Conservation (phyloP, 2,888 invertebrate species). For the Taphrorychus bicolor region DNA sequence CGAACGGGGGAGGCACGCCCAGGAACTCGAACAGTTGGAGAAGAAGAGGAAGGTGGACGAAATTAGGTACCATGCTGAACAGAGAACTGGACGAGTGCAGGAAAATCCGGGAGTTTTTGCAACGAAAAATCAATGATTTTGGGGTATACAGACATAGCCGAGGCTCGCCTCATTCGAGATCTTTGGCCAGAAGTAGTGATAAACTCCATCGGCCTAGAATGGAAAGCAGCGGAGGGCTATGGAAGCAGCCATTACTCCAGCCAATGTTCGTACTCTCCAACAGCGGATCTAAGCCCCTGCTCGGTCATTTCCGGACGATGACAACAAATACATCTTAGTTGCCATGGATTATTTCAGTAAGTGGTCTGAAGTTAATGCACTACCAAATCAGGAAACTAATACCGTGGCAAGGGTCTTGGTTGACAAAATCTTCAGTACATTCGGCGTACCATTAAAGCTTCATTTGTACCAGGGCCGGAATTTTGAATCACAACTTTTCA, state of each 20-base stretch:
- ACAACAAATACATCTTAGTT: no score
- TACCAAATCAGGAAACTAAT: no score
- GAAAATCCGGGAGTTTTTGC: slow-evolving; percentile 47
- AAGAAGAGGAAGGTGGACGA: slow-evolving; percentile 43
- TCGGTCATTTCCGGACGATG: slow-evolving; percentile 17
- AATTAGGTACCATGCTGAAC: slow-evolving; percentile 41
- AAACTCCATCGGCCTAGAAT: slow-evolving; percentile 10
- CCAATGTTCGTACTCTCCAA: background rate
- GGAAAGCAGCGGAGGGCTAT: slow-evolving; percentile 3
- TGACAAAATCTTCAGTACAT: no score
- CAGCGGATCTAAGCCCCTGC: slow-evolving; percentile 8
- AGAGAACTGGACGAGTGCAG: slow-evolving; percentile 48
- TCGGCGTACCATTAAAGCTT: no score
- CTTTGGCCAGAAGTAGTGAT: background rate
- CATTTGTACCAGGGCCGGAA: no score
- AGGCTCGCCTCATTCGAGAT: slow-evolving; percentile 18
- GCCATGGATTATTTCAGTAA: no score
- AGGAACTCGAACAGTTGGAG: slow-evolving; percentile 46
- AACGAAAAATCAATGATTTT: slow-evolving; percentile 46
- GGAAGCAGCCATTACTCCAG: slow-evolving; percentile 11
- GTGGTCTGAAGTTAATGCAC: no score
- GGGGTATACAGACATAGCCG: slow-evolving; percentile 20
- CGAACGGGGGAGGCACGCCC: slow-evolving; percentile 43
- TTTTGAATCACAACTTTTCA: no score
- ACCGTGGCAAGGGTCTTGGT: no score